Evolutionary conservation across 2,888 invertebrate species (phyloP).

Genomic region (Notodonta ziczac): DNA sequence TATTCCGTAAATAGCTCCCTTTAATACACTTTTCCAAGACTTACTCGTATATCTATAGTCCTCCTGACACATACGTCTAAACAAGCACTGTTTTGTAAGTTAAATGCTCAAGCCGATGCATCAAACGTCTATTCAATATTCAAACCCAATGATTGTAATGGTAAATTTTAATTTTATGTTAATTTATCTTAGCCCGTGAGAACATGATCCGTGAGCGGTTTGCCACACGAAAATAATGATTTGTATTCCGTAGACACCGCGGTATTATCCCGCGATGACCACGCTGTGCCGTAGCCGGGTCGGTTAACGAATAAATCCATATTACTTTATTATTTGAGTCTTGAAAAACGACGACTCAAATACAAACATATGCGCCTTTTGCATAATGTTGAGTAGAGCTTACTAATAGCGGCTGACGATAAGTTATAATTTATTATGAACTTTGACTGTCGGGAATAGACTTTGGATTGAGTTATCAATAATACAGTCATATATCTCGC

Average conservation of each 20-base stretch:
- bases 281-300: conserved; percentile 10
- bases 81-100: conserved; percentile 27
- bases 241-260: conserved; percentile 43
- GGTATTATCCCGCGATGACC: conserved; percentile 29
- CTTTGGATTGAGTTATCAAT: neutral
- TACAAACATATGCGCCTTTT: conserved; percentile 22
- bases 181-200: conserved; percentile 56
- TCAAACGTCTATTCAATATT: conserved; percentile 38
- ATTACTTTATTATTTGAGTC: conserved; percentile 28
- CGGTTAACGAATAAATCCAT: conserved; percentile 32
- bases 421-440: conserved; percentile 1
- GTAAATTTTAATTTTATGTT: conserved; percentile 44
- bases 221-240: conserved; percentile 44
- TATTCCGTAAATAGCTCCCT: conserved; percentile 20
- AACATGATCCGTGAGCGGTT: conserved; percentile 48
- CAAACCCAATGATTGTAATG: conserved; percentile 32
- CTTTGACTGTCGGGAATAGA: neutral
- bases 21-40: conserved; percentile 19
- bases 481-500: neutral
- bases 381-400: conserved; percentile 21
- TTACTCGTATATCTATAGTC: neutral
- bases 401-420: conserved; percentile 12
- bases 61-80: neutral
- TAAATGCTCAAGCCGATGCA: conserved; percentile 29
- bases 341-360: conserved; percentile 26